Evolutionary conservation across 2,113 vertebrate species (phyloP).

Genomic region (Azemiops feae): DNA sequence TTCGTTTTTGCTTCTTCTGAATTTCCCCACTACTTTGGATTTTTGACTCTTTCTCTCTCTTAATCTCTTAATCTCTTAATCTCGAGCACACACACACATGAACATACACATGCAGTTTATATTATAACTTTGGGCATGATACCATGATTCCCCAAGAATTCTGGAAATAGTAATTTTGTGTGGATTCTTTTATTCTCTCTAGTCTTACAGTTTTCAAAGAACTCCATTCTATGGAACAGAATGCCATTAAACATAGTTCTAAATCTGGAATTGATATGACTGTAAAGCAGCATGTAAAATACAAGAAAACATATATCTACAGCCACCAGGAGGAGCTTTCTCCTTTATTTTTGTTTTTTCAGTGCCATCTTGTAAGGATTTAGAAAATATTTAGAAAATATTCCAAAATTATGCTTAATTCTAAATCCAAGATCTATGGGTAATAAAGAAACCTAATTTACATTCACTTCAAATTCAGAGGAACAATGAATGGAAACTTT

Average conservation of each 20-base stretch:
- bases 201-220: not conserved
- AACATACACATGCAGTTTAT: not conserved
- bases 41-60: not conserved
- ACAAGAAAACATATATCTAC: not conserved
- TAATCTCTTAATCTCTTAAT: not conserved
- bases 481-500: not conserved
- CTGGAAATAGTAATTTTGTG: not conserved
- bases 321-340: slow-evolving; percentile 22
- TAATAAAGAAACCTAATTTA: not conserved
- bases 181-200: not conserved
- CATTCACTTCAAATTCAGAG: not conserved
- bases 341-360: not conserved
- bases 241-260: not conserved
- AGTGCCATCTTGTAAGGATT: not conserved
- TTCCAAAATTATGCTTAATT: not conserved
- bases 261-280: not conserved
- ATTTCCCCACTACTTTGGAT: not conserved
- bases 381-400: not conserved
- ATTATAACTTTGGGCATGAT: not conserved
- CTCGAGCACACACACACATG: not conserved
- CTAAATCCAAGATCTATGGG: too few relatives aligned
- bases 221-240: not conserved
- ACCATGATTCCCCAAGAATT: not conserved
- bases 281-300: not conserved
- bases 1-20: not conserved